A percentile compares a stretch with the other conserved stretches of the same genome.
Evolutionary conservation across 1,140 invertebrate species (phyloP).

Genomic region (Hylaeus anthracinus): DNA sequence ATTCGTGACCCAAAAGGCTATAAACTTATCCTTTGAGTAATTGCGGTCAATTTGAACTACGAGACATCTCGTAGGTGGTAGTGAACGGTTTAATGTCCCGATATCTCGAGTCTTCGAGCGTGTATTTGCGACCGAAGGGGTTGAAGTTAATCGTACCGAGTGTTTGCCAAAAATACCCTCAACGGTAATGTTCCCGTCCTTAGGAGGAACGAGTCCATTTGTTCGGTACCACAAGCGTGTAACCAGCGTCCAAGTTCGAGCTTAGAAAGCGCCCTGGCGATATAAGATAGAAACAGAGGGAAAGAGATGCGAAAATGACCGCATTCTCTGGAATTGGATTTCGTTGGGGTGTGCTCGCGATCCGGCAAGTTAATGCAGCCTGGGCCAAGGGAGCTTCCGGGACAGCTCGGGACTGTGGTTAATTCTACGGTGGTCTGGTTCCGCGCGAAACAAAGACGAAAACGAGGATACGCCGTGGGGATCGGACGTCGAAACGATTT

Average conservation of each 20-base stretch:
- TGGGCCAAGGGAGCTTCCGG: background rate
- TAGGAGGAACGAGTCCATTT: slow-evolving; percentile 7
- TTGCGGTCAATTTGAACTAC: too few relatives aligned
- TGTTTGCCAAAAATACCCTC: background rate
- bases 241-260: slow-evolving; percentile 7
- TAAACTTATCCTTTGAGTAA: too few relatives aligned
- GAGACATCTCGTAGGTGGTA: too few relatives aligned
- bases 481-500: background rate
- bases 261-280: background rate
- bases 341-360: slow-evolving; percentile 24
- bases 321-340: slow-evolving; percentile 47
- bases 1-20: too few relatives aligned
- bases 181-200: background rate
- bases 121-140: background rate
- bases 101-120: background rate
- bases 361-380: slow-evolving; percentile 49
- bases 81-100: too few relatives aligned
- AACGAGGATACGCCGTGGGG: background rate
- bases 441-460: background rate
- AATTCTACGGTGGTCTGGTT: slow-evolving; percentile 36
- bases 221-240: slow-evolving; percentile 24
- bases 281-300: slow-evolving; percentile 22
- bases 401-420: slow-evolving; percentile 26
- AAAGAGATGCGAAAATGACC: slow-evolving; percentile 48
- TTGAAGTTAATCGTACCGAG: background rate